Percentiles rank a stretch among this genome's conserved stretches.
These are phyloP conservation scores for Phrynosoma blainvillii DNA, from an alignment of 2,113 vertebrate genomes.

Conservation along the genomic window DNA sequence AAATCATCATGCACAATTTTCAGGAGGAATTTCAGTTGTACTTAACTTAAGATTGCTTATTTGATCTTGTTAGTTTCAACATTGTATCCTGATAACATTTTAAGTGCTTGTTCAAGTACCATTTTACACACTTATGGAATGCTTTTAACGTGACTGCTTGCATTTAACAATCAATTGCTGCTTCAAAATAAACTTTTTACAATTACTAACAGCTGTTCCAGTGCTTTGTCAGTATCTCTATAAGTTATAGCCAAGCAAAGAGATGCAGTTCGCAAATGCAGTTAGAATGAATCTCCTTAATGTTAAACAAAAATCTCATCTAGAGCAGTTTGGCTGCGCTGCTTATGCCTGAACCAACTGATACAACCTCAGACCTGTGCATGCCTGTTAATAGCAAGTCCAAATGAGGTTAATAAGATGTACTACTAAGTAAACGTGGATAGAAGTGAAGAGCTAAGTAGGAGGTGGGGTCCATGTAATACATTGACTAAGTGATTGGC, in stretches of 20 bases:
- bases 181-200: constrained; percentile 28
- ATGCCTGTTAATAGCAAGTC: background rate
- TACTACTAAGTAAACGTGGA: background rate
- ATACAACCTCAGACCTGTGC: background rate
- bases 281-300: background rate
- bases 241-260: background rate
- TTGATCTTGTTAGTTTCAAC: constrained; percentile 18
- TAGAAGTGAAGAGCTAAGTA: background rate
- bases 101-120: constrained; percentile 4
- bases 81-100: constrained; percentile 7
- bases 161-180: constrained; percentile 8
- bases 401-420: background rate
- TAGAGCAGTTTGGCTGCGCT: background rate
- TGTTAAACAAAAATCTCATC: constrained; percentile 6
- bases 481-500: background rate
- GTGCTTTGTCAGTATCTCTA: constrained; percentile 15
- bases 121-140: constrained; percentile 28
- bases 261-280: constrained; percentile 8
- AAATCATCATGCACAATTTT: background rate
- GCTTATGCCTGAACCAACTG: background rate
- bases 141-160: constrained; percentile 18
- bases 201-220: constrained; percentile 30
- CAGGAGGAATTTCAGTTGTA: background rate
- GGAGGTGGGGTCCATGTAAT: too few relatives aligned
- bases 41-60: background rate